phyloP scores from a whole-genome alignment of 1,140 invertebrate genomes.

The Brachystomella parvula region DNA sequence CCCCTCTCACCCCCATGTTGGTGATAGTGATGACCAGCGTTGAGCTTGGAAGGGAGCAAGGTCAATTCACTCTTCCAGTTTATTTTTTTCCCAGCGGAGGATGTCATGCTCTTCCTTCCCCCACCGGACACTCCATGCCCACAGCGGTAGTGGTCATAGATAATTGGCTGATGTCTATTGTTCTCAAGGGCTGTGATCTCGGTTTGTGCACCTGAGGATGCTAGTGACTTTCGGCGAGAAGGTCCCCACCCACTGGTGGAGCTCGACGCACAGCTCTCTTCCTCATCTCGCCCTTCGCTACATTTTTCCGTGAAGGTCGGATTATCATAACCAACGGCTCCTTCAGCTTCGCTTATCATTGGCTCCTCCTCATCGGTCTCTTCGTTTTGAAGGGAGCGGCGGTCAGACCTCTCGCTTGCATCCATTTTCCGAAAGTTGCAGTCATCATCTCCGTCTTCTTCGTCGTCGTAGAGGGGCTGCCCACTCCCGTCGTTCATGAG shows the following conservation, averaged over 20 bases:
- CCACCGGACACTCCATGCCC: no score
- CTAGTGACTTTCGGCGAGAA: constrained; percentile 10
- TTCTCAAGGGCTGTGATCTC: constrained; percentile 34
- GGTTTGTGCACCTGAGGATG: constrained; percentile 31
- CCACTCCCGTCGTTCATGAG: constrained; percentile 14
- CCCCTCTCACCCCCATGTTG: neutral
- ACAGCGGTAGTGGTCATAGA: neutral
- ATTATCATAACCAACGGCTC: constrained; percentile 10
- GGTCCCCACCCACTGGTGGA: constrained; percentile 16
- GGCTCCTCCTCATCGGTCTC: neutral
- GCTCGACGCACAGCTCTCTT: constrained; percentile 13
- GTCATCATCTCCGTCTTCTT: constrained; percentile 23
- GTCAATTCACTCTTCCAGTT: constrained; percentile 38
- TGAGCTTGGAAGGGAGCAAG: constrained; percentile 33
- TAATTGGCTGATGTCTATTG: neutral
- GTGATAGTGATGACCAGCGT: constrained; percentile 21
- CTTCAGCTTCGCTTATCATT: constrained; percentile 9
- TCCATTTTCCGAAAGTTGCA: constrained; percentile 18
- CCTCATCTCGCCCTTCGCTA: no score
- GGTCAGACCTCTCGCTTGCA: neutral
- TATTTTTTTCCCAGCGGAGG: constrained; percentile 27
- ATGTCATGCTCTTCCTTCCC: constrained; percentile 1
- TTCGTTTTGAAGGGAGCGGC: neutral
- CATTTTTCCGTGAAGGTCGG: neutral
- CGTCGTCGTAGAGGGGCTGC: constrained; percentile 6